phyloP scores from a whole-genome alignment of 1,140 invertebrate species.

The Zaprionus tsacasi region DNA sequence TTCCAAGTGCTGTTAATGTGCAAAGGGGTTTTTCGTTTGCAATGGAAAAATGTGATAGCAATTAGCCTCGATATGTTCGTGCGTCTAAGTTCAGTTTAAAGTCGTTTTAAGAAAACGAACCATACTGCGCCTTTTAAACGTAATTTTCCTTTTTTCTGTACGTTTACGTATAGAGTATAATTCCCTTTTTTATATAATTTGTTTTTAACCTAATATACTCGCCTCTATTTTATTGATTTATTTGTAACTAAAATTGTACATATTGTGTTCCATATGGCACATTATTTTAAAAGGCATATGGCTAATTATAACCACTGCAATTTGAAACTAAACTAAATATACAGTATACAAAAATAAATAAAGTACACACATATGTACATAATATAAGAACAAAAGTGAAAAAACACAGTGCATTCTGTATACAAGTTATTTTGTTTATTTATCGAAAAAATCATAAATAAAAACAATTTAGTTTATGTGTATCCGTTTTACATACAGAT shows the following conservation, averaged over 20 bases:
- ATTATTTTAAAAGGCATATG: conserved; percentile 10
- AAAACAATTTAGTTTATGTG: conserved; percentile 65
- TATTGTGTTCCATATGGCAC: conserved; percentile 13
- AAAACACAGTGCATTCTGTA: conserved; percentile 51
- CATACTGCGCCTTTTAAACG: conserved; percentile 15
- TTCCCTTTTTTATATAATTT: conserved; percentile 16
- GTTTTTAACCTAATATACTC: conserved; percentile 14
- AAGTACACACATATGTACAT: background rate
- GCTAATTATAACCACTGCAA: conserved; percentile 18
- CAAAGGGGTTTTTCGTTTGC: conserved; percentile 46
- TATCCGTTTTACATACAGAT: conserved; percentile 71
- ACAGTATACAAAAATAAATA: conserved; percentile 1
- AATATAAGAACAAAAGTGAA: conserved; percentile 9
- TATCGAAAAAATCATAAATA: conserved; percentile 65
- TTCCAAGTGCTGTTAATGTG: conserved; percentile 49
- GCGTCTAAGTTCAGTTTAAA: conserved; percentile 34
- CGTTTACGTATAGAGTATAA: conserved; percentile 7
- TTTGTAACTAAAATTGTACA: conserved; percentile 39
- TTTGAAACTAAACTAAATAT: conserved; percentile 20
- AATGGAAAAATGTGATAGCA: conserved; percentile 67
- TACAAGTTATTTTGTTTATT: conserved; percentile 69
- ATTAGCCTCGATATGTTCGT: conserved; percentile 51
- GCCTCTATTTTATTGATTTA: conserved; percentile 6
- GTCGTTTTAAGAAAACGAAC: conserved; percentile 20
- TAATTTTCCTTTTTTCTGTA: conserved; percentile 19